Percentiles rank a stretch among this genome's conserved stretches.
Evolutionary conservation across 2,888 invertebrate species (phyloP).

Genomic region (Anarsia innoxiella): DNA sequence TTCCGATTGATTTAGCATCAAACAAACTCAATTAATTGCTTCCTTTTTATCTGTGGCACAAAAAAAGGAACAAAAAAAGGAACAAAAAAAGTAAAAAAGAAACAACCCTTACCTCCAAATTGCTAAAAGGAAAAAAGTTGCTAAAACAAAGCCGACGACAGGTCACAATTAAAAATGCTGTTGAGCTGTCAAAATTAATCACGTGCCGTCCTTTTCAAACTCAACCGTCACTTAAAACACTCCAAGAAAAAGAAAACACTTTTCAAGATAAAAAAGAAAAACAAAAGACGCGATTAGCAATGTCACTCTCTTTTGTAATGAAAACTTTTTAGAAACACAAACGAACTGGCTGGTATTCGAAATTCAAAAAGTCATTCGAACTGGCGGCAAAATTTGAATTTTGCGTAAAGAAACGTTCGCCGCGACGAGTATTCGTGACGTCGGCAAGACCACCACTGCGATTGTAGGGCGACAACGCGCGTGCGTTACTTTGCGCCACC

Average conservation of each 20-base stretch:
- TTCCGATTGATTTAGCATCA: too few relatives aligned
- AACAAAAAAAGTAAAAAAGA: not conserved
- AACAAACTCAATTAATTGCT: too few relatives aligned
- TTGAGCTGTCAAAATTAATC: conserved; percentile 13
- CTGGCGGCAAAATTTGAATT: too few relatives aligned
- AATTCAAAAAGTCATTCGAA: too few relatives aligned
- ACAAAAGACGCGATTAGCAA: conserved; percentile 9
- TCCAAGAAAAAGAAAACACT: conserved; percentile 8
- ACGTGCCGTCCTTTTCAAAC: conserved; percentile 7
- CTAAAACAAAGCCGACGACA: conserved; percentile 6
- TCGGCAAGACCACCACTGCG: conserved; percentile 50
- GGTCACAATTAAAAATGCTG: conserved; percentile 13
- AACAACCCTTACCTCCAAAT: not conserved
- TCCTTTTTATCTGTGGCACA: too few relatives aligned
- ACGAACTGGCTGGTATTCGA: too few relatives aligned
- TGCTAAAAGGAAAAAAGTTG: conserved; percentile 8
- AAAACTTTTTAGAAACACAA: conserved; percentile 10
- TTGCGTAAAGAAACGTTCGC: too few relatives aligned
- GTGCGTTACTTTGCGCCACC: conserved; percentile 63
- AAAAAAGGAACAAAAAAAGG: too few relatives aligned
- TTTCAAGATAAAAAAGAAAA: conserved; percentile 9
- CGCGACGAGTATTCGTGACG: conserved; percentile 11
- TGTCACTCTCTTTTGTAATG: not conserved
- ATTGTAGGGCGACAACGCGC: conserved; percentile 51
- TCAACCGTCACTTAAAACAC: conserved; percentile 11